These are phyloP conservation scores for Lutjanus erythropterus DNA, from an alignment of 2,113 vertebrate species.

Conservation along the genomic window DNA sequence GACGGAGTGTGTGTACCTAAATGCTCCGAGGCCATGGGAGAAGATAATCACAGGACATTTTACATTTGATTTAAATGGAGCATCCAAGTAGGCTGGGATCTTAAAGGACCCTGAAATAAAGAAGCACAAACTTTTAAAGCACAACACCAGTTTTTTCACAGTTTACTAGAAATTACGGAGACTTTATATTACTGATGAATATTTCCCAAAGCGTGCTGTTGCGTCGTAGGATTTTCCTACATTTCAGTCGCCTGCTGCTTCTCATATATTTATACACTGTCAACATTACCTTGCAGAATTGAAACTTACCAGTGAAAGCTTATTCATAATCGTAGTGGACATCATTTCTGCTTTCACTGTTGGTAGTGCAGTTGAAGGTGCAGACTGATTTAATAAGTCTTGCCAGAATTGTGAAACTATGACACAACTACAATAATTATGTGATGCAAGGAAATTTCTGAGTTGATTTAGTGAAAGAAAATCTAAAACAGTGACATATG, in stretches of 20 bases:
- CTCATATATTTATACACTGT: background rate
- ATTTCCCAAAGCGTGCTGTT: background rate
- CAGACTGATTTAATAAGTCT: background rate
- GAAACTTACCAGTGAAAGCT: background rate
- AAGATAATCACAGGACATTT: constrained; percentile 94
- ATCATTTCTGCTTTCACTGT: background rate
- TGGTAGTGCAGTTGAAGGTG: background rate
- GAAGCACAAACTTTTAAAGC: background rate
- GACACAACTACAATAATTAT: background rate
- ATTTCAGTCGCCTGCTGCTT: background rate
- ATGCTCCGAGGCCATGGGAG: constrained; percentile 96
- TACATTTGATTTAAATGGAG: constrained; percentile 88
- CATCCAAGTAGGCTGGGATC: constrained; percentile 90
- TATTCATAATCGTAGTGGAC: background rate
- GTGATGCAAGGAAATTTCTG: background rate
- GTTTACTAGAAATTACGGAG: background rate
- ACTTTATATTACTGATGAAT: background rate
- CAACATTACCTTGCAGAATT: background rate
- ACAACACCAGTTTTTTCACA: background rate
- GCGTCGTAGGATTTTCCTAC: background rate
- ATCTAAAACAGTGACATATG: too few species aligned
- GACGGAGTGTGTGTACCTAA: constrained; percentile 85
- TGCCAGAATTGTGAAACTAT: background rate
- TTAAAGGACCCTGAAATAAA: constrained; percentile 87
- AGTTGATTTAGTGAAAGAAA: background rate